Evolutionary conservation across 2,888 invertebrate genomes (phyloP), one percentile per base, ranked within the genome.

Genomic region (Parnassius glacialis): DNA sequence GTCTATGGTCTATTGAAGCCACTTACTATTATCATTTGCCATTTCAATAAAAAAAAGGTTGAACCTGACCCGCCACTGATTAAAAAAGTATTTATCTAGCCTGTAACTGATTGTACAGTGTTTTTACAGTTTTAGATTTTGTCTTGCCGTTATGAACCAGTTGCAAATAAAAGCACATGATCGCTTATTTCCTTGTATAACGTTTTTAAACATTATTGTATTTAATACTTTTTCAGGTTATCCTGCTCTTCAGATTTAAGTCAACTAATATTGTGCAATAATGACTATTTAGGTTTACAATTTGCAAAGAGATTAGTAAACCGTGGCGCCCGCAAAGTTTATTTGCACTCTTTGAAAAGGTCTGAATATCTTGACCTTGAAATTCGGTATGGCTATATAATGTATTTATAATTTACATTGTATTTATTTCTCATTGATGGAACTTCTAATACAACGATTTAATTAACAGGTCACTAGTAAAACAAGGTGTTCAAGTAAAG

Each of bases 271-370:
- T 11, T 84, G 12, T 72, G 76, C 52, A 78, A 81, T 20, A 69
- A 73, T 5, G 72, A 76, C 42, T 55, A 65, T 0, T 64, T 77
- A 11, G 77, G 78, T 11, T 43, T 78, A 10, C 74, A 76, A 45
- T 58, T 81, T 13, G 76, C 75, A 3, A 76, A 81, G 5, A 74
- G 67, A 62, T 67, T 85, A 2, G 68, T 83, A 1, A 65, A 64
- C 16, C 72, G 76, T 20, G 84, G 85, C 1, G 82, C 79, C 2
- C 80, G 57, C 48, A 80, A 76, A 51, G 57, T 84, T 10, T 62
- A 70, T 13, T 10, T 83, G 1, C 73, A 79, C 59, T 65, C 67
- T 45, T 44, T 67, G 5, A 61, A 64, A 2, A 50, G 65, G 13
- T 61, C 73, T 12, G 34, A 64, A 9, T 64, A 68, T 47, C 60